phyloP scores from a whole-genome alignment of 2,113 vertebrate genomes.

The Festucalex cinctus region DNA sequence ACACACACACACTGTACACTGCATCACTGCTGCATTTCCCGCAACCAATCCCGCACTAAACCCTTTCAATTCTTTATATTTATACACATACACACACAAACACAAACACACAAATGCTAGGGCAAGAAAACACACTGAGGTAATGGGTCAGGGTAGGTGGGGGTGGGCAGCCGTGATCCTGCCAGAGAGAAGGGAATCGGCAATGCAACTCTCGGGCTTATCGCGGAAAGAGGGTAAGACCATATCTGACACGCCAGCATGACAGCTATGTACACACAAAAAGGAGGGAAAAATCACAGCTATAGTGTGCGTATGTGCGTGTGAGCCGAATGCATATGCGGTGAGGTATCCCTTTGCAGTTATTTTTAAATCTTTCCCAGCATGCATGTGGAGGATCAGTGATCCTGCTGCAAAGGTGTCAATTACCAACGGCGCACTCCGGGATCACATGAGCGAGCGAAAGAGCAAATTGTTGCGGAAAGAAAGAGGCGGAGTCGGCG shows the following conservation, averaged over 20 bases:
- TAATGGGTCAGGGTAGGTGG: constrained; percentile 10
- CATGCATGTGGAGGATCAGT: constrained; percentile 47
- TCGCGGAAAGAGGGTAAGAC: constrained; percentile 64
- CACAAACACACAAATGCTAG: constrained; percentile 18
- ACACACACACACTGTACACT: constrained; percentile 12
- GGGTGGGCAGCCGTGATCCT: constrained; percentile 52
- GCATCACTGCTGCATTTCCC: constrained; percentile 42
- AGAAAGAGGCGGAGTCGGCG: neutral
- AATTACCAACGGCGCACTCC: constrained; percentile 40
- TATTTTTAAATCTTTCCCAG: constrained; percentile 63
- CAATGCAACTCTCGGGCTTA: constrained; percentile 68
- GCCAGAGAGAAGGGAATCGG: constrained; percentile 62
- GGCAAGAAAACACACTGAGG: constrained; percentile 4
- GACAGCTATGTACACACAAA: constrained; percentile 38
- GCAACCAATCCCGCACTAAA: constrained; percentile 53
- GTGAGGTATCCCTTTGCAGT: constrained; percentile 51
- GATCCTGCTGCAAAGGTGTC: constrained; percentile 52
- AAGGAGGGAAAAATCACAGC: constrained; percentile 4
- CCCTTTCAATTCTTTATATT: constrained; percentile 49
- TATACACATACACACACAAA: constrained; percentile 26
- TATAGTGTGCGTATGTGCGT: constrained; percentile 1
- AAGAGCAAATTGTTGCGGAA: constrained; percentile 3
- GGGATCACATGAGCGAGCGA: constrained; percentile 21
- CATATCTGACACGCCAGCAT: constrained; percentile 63
- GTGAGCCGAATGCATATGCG: constrained; percentile 17